These are phyloP conservation scores for Leptobrachium ailaonicum DNA, from an alignment of 2,113 vertebrate genomes.

Conservation along the genomic window DNA sequence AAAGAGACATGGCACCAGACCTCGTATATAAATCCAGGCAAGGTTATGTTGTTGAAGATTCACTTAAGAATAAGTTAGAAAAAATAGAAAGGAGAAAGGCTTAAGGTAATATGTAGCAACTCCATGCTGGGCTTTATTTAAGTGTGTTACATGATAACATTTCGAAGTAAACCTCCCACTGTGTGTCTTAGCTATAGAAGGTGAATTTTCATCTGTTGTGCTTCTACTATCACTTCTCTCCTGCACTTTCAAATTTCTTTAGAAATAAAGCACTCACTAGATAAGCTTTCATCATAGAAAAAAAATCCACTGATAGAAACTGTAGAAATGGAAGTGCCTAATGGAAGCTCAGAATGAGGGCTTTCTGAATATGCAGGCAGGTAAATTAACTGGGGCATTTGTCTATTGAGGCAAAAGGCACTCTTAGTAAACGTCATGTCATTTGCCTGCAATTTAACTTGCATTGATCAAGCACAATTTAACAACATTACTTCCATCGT, in stretches of 20 bases:
- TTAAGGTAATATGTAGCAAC: constrained; percentile 20
- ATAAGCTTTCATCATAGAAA: too few species aligned
- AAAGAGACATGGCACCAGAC: too few species aligned
- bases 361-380: constrained; percentile 31
- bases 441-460: constrained; percentile 43
- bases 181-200: constrained; percentile 42
- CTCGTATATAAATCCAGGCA: constrained; percentile 1
- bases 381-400: constrained; percentile 36
- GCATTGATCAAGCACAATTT: constrained; percentile 48
- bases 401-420: constrained; percentile 37
- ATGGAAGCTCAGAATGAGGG: constrained; percentile 33
- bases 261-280: constrained; percentile 40
- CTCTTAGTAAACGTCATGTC: constrained; percentile 38
- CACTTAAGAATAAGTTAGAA: background rate
- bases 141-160: constrained; percentile 48
- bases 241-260: constrained; percentile 23
- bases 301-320: constrained; percentile 4
- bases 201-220: constrained; percentile 36
- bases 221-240: constrained; percentile 13
- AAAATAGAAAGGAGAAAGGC: background rate
- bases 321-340: constrained; percentile 12
- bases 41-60: constrained; percentile 3
- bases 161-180: constrained; percentile 39
- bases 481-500: constrained; percentile 42
- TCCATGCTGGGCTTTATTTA: constrained; percentile 42